Evolutionary conservation across 2,113 vertebrate genomes (phyloP), one percentile per base, ranked within the genome.

Genomic region (Pomatostomus ruficeps): DNA sequence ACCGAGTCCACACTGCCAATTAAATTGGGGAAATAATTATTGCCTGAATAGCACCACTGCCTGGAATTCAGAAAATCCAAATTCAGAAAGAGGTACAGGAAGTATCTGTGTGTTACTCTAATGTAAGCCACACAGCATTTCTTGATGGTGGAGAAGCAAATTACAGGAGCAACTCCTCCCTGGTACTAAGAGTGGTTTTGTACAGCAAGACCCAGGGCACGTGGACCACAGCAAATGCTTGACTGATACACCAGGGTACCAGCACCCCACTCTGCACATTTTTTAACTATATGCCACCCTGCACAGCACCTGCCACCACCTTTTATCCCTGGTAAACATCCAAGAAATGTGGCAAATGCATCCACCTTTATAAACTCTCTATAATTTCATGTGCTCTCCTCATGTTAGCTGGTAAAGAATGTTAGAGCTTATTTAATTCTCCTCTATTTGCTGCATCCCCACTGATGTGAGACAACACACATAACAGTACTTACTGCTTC

Each of bases 1-100:
- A 57, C 17, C 0, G 1, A 11, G 26, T 5, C 66, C 74, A 42
- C 12, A 0, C 55, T 83, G 62, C 45, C 29, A 59, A 5, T n/a
- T 4, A 54, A 38, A 15, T 4, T 35, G 13, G 7, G 14, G 40
- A 58, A 57, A 35, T 16, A 52, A 61, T 29, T 29, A 58, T 0
- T 49, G 62, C 42, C 65, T 28, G 35, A 77, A 40, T 0, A 59
- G 48, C n/a, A 52, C 40, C 38, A 17, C 17, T 9, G 7, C 63
- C 31, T 26, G 7, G 19, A 58, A n/a, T n/a, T n/a, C n/a, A n/a
- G n/a, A n/a, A n/a, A n/a, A 26, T 16, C 35, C 17, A 5, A 45
- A 22, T 33, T 45, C 42, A 38, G 52, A 42, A 35, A 3, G 21
- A 66, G 38, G 12, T 38, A 43, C 2, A n/a, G 42, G 46, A 79